Conservation (phyloP, 2,888 invertebrate species). For the Dendrolimus pini region DNA sequence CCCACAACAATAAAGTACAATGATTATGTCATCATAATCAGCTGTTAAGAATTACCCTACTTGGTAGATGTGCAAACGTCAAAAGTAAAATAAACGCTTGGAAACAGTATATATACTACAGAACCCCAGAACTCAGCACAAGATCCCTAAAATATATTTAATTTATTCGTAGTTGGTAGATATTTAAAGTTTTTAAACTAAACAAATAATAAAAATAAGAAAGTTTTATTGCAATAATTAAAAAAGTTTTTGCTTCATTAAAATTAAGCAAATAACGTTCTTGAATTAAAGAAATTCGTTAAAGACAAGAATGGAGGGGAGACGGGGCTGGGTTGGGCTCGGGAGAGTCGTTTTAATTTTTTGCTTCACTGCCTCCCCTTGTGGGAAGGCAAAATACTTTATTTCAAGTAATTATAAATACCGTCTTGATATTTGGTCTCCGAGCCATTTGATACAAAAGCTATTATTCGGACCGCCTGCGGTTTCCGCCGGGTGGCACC, state of each 20-base stretch:
- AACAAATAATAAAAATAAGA: no score
- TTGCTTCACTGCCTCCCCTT: conserved; percentile 48
- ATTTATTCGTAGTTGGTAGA: no score
- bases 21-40: no score
- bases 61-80: no score
- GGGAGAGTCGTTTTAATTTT: conserved; percentile 57
- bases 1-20: no score
- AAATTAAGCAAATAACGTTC: background rate
- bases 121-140: no score
- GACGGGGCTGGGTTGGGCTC: conserved; percentile 7
- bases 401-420: conserved; percentile 14
- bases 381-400: conserved; percentile 30
- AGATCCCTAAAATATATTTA: no score
- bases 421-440: background rate
- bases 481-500: background rate
- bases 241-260: background rate
- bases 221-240: no score
- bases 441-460: background rate
- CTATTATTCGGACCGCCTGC: background rate
- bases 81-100: no score
- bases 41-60: no score
- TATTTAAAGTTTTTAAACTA: no score
- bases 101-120: no score
- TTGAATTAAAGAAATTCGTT: background rate
- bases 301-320: background rate